These are phyloP conservation scores for Microcebus griseorufus DNA, from an alignment of 2,113 vertebrate genomes.

Conservation along the genomic window DNA sequence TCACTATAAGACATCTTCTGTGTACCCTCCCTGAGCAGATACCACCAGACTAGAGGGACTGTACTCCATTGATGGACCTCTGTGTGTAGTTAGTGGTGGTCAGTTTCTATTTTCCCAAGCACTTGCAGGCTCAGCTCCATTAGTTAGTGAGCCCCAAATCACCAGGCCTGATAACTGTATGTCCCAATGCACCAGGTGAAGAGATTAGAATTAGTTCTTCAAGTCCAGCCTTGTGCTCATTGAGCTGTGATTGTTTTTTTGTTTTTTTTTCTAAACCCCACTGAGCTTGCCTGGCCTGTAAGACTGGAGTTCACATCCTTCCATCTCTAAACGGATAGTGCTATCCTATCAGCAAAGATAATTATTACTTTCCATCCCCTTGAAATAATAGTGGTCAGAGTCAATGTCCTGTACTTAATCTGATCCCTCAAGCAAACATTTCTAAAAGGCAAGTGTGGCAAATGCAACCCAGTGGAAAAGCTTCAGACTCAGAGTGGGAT, in stretches of 20 bases:
- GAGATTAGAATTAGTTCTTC: neutral
- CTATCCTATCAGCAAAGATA: neutral
- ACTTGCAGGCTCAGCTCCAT: neutral
- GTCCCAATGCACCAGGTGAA: too few species aligned
- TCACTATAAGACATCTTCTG: neutral
- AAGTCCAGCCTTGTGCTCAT: neutral
- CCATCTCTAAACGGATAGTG: neutral
- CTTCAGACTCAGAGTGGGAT: neutral
- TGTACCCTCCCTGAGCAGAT: neutral
- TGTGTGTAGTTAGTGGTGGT: neutral
- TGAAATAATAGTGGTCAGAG: neutral
- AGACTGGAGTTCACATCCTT: neutral
- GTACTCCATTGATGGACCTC: rapidly evolving
- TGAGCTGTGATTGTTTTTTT: neutral
- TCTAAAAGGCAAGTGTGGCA: neutral
- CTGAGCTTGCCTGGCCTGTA: neutral
- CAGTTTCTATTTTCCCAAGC: neutral
- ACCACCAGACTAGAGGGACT: neutral
- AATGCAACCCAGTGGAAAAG: neutral
- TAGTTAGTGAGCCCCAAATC: neutral
- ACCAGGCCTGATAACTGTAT: neutral
- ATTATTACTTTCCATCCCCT: neutral
- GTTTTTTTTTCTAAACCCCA: neutral
- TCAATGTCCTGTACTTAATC: neutral
- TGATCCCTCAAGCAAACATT: neutral